Conservation (phyloP, 2,888 invertebrate genomes). For the Volucella zonaria region DNA sequence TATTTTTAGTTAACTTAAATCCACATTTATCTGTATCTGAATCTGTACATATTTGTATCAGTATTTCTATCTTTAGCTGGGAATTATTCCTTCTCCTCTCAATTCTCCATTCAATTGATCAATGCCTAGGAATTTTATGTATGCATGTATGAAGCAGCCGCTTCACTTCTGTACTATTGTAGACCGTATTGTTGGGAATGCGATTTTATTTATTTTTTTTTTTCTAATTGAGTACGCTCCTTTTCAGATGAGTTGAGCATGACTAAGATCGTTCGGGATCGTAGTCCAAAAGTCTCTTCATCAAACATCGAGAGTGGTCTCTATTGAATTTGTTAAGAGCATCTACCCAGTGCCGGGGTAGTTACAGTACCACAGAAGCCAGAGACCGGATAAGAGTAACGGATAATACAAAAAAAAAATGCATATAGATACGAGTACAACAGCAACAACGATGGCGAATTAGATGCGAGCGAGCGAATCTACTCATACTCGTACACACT, state of each 20-base stretch:
- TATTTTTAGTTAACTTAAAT: too few species aligned
- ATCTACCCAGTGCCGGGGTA: neutral
- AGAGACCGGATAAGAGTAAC: slow-evolving; percentile 44
- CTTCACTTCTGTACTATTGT: slow-evolving; percentile 23
- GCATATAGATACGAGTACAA: neutral
- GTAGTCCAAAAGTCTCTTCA: too few species aligned
- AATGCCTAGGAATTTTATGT: neutral
- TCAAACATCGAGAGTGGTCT: too few species aligned
- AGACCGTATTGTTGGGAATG: slow-evolving; percentile 44
- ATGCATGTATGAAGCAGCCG: neutral
- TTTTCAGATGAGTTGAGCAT: slow-evolving; percentile 8
- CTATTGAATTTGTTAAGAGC: too few species aligned
- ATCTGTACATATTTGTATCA: too few species aligned
- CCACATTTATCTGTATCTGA: too few species aligned
- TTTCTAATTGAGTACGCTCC: slow-evolving; percentile 54
- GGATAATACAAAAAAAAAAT: neutral
- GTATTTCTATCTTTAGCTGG: too few species aligned
- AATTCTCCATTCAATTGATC: too few species aligned
- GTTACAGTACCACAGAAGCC: too few species aligned
- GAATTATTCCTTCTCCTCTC: too few species aligned
- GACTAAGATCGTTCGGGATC: slow-evolving; percentile 43
- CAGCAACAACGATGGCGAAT: neutral
- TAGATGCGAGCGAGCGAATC: too few species aligned
- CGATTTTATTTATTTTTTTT: slow-evolving; percentile 17
- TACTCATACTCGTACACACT: neutral